Percentiles rank a stretch among this genome's conserved stretches.
These are phyloP conservation scores for Ophion costatus DNA, from an alignment of 2,888 invertebrate species.

Conservation along the genomic window DNA sequence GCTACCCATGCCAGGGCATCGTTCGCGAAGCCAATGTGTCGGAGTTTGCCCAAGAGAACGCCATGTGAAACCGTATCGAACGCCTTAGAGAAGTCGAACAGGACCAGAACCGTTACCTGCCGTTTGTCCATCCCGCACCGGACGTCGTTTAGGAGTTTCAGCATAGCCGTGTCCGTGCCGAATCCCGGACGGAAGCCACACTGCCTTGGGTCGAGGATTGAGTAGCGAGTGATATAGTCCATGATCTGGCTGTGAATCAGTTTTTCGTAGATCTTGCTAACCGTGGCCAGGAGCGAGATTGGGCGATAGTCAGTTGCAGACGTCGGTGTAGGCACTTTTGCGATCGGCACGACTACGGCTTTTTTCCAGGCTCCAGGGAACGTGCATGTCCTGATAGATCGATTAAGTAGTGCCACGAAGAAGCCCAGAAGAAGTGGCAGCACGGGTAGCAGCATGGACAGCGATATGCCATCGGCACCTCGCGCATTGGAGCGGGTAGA, in stretches of 20 bases:
- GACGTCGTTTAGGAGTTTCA: no score
- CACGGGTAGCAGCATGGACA: not conserved
- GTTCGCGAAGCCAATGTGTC: not conserved
- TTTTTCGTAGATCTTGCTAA: not conserved
- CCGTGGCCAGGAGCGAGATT: conserved; percentile 5
- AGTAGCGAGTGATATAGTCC: not conserved
- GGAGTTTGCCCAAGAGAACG: conserved; percentile 7
- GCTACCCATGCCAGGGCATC: conserved; percentile 6
- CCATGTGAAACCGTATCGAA: conserved; percentile 12
- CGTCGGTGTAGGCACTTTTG: not conserved
- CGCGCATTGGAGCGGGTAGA: not conserved
- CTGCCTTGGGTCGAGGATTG: not conserved
- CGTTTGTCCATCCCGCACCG: no score
- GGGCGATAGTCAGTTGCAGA: conserved; percentile 19
- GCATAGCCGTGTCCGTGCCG: no score
- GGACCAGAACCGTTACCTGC: no score
- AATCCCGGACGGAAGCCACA: no score
- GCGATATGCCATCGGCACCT: not conserved
- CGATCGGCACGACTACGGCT: not conserved
- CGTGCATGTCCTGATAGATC: not conserved
- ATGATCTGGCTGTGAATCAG: not conserved
- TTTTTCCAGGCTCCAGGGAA: conserved; percentile 24
- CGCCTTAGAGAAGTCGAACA: no score
- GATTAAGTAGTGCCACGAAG: not conserved
- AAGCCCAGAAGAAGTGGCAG: not conserved